Base-by-base conservation (phyloP, 2,888 invertebrate genomes). In the Plusia festucae region DNA sequence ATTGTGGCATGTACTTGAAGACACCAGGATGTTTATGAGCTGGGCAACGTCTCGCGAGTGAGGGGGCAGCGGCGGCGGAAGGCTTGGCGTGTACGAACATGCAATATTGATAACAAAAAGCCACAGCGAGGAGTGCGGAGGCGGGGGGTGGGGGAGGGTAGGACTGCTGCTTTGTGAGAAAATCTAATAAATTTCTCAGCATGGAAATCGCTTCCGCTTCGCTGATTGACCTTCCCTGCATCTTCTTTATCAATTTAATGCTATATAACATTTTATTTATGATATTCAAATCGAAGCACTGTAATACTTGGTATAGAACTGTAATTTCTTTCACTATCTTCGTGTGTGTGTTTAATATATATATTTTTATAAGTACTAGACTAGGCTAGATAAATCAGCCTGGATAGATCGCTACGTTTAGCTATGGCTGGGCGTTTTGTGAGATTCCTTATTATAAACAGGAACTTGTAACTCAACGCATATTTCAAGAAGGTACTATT, bases 201-300 rank as follows among this genome's bases (percentile, higher is more conserved):
- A 46, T 20, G 62, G 68, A 62, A 69, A 73, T 68, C 63, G 69
- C 68, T 79, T 80, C 77, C 76, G 65, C 74, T 73, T 66, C 68
- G 68, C 79, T 75, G 82, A 76, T 64, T 68, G 67, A 73, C 70
- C 70, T 76, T 60, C 53, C 40, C 54, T 73, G 73, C 71, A 71
- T 68, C 68, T 70, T 60, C 65, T 75, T 79, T 72, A 65, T 67
- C 62, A 18, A 72, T 73, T 68, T 58, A 67, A 65, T 58, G 63
- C 53, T 34, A 65, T 59, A 40, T 68, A 58, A 70, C 57, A 62
- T 65, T 68, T 40, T 20, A 16, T 9, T 13, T 11, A 32, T 51
- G 67, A 66, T 63, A 73, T 70, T 49, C 6, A 64, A 60, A 61
- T 61, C 13, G 20, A 22, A 15, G 7, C 2, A 24, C 5, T 24